Base-by-base conservation (phyloP, 2,888 invertebrate genomes). In the Chironomus riparius region DNA sequence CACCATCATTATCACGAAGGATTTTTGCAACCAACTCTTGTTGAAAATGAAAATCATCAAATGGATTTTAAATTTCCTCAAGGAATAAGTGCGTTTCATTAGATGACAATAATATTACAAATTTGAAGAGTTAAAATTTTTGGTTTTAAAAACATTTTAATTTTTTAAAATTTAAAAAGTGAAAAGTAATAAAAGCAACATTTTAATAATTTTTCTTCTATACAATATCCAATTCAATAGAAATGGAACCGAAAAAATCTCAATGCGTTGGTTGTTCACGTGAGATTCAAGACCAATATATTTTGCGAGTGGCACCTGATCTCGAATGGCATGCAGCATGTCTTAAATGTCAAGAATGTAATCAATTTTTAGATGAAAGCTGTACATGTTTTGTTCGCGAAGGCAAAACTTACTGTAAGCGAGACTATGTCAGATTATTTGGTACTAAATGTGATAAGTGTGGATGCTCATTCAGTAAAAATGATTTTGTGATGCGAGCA, bases 251-350 rank as follows among this genome's bases (percentile, higher is more conserved):
- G 12, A 74, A 74, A 80, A 87, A 92, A 79, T 92, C 94, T 78
- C 88, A 92, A 80, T 98, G 98, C 87, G 95, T 97, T 82, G 98
- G 98, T 73, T 98, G 98, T 85, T 97, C 97, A 4, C 93, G 94
- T 77, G 95, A 94, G 86, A 99, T 99, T 84, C 94, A 95, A 86
- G 99, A 99, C 88, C 98, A 97, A 87, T 99, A 95, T 89, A 98
- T 99, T 85, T 89, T 99, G 81, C 89, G 97, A 82, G 98, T 99
- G 81, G 95, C 97, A 0, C 98, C 99, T 10, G 97, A 99, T 87
- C 89, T 99, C 83, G 98, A 98, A 87, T 99, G 98, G 97, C 99
- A 99, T 87, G 97, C 97, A 77, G 94, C 97, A 79, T 99, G 99
- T 85, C 91, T 99, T 79, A 97, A 93, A 87, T 99, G 98, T 86